These are phyloP conservation scores for Epinephelus moara DNA, from an alignment of 2,113 vertebrate genomes.

Conservation along the genomic window DNA sequence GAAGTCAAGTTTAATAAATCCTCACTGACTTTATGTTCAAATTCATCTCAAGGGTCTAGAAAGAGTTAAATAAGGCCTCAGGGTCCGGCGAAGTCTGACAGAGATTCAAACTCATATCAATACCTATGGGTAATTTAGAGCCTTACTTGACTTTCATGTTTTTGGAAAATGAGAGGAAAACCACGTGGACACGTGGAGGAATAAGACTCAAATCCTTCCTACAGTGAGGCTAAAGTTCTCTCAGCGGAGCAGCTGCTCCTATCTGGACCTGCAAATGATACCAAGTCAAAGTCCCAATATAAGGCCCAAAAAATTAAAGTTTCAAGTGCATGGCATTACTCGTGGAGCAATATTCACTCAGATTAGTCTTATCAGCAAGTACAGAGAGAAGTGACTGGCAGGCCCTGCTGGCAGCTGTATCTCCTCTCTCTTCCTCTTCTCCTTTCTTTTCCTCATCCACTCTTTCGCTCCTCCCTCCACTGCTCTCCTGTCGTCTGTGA, in stretches of 20 bases:
- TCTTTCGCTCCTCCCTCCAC: conserved; percentile 16
- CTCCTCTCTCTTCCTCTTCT: conserved; percentile 15
- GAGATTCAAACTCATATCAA: not conserved
- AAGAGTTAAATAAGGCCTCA: not conserved
- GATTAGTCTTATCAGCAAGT: conserved; percentile 45
- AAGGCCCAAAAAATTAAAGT: not conserved
- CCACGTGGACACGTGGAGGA: not conserved
- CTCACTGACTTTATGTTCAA: not conserved
- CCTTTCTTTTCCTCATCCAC: not conserved
- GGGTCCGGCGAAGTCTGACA: not conserved
- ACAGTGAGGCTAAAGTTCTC: not conserved
- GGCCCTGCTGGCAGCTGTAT: conserved; percentile 14
- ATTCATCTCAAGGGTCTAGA: not conserved
- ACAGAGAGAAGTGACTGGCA: conserved; percentile 45
- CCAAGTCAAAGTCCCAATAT: conserved; percentile 34
- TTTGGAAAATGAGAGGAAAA: not conserved
- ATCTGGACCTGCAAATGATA: conserved; percentile 24
- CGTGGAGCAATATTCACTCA: conserved; percentile 28
- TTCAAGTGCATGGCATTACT: conserved; percentile 28
- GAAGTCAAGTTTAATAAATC: not conserved
- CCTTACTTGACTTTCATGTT: not conserved
- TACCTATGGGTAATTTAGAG: not conserved
- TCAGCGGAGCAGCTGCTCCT: conserved; percentile 4
- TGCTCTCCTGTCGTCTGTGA: conserved; percentile 44
- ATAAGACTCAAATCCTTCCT: conserved; percentile 5